phyloP scores from a whole-genome alignment of 2,888 invertebrate genomes.

The Diplolepis rosae region DNA sequence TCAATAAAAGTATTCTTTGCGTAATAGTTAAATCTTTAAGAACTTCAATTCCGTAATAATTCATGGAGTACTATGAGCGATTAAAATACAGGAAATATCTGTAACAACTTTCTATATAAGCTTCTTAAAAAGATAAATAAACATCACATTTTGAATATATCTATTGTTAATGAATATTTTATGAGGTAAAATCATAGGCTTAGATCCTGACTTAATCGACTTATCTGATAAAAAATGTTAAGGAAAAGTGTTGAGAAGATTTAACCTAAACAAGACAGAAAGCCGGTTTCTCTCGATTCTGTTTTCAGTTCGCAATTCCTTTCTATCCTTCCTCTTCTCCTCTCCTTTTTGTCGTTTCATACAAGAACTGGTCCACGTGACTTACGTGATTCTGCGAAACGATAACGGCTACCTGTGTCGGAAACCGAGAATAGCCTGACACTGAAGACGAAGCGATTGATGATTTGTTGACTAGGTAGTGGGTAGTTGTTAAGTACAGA shows the following conservation, averaged over 20 bases:
- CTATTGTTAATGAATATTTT: background rate
- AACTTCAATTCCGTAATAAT: background rate
- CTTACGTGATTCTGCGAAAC: slow-evolving; percentile 54
- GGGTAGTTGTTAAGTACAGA: background rate
- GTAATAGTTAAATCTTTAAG: background rate
- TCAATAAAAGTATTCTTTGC: background rate
- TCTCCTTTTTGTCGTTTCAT: slow-evolving; percentile 16
- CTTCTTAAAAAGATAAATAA: background rate
- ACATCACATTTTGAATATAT: background rate
- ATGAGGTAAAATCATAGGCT: background rate
- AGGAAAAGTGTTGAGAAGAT: background rate
- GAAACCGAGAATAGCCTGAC: slow-evolving; percentile 37
- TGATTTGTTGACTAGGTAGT: background rate
- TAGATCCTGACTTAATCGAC: too few relatives aligned
- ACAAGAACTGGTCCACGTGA: slow-evolving; percentile 50
- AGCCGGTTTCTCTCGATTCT: too few relatives aligned
- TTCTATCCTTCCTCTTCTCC: background rate
- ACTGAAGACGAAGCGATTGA: background rate
- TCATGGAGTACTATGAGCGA: background rate
- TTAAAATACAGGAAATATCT: background rate
- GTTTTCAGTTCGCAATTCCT: slow-evolving; percentile 14
- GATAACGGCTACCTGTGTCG: slow-evolving; percentile 51
- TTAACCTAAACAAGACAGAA: background rate
- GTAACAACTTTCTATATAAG: background rate
- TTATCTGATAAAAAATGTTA: too few relatives aligned